A percentile compares a stretch with the other conserved stretches of the same genome.
phyloP scores from a whole-genome alignment of 2,113 vertebrate genomes.

The Colossoma macropomum region DNA sequence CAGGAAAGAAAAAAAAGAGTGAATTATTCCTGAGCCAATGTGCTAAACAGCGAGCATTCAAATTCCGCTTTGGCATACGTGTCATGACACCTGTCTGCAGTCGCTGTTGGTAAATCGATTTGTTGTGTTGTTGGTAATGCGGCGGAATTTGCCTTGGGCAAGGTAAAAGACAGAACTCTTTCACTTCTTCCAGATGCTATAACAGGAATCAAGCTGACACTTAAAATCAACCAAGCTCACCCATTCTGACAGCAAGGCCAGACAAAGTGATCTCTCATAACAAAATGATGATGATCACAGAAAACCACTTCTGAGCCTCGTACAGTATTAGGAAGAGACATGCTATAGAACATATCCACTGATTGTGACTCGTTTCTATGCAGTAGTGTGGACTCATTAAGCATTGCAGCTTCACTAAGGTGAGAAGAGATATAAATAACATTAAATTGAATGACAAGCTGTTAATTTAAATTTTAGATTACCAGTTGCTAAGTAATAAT shows the following conservation, averaged over 20 bases:
- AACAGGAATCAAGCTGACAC: background rate
- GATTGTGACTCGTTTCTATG: too few relatives aligned
- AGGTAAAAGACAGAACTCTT: conserved; percentile 33
- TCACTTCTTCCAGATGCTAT: background rate
- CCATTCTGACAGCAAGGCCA: conserved; percentile 17
- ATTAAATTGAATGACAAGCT: too few relatives aligned
- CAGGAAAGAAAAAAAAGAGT: background rate
- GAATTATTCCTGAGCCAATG: background rate
- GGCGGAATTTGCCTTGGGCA: conserved; percentile 5
- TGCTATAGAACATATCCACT: too few relatives aligned
- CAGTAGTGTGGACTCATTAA: too few relatives aligned
- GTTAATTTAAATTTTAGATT: too few relatives aligned
- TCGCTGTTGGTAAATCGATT: conserved; percentile 24
- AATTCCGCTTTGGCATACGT: conserved; percentile 11
- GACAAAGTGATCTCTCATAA: background rate
- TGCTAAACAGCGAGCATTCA: background rate
- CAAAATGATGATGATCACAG: background rate
- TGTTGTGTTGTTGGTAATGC: conserved; percentile 16
- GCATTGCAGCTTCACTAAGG: too few relatives aligned
- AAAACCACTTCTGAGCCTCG: background rate
- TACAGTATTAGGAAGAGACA: too few relatives aligned
- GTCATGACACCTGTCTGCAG: conserved; percentile 31
- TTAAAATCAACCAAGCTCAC: background rate
- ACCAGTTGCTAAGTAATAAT: too few relatives aligned
- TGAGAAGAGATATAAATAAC: too few relatives aligned